Conservation (phyloP, 2,888 invertebrate genomes). For the Drosophila nr. fundita region DNA sequence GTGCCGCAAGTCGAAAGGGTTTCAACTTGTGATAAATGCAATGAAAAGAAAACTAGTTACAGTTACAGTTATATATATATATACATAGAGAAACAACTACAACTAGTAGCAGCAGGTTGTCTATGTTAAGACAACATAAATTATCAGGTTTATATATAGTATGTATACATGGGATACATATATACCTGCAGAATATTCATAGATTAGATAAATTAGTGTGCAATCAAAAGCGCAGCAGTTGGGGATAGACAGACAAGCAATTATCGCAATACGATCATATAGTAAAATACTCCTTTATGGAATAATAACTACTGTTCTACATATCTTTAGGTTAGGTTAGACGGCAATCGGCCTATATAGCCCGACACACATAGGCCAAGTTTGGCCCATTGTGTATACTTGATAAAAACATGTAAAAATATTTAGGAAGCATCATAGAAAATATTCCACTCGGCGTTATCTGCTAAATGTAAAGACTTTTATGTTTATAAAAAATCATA, state of each 20-base stretch:
- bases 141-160: not conserved
- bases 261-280: not conserved
- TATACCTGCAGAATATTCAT: conserved; percentile 29
- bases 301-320: not conserved
- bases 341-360: too few relatives aligned
- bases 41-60: conserved; percentile 20
- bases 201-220: conserved; percentile 63
- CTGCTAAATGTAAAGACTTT: not conserved
- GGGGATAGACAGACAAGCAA: conserved; percentile 9
- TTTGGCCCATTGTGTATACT: not conserved
- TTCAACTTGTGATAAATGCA: conserved; percentile 32
- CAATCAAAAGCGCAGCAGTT: conserved; percentile 26
- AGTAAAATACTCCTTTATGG: not conserved
- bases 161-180: not conserved
- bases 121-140: not conserved
- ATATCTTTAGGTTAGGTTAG: too few relatives aligned
- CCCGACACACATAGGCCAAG: too few relatives aligned
- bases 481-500: not conserved
- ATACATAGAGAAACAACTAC: not conserved
- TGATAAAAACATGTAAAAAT: not conserved
- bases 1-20: conserved; percentile 32
- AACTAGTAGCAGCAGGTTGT: not conserved
- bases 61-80: not conserved
- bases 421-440: not conserved
- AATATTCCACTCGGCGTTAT: not conserved